Evolutionary conservation across 2,888 invertebrate species (phyloP).

Genomic region (Drosophila tripunctata): DNA sequence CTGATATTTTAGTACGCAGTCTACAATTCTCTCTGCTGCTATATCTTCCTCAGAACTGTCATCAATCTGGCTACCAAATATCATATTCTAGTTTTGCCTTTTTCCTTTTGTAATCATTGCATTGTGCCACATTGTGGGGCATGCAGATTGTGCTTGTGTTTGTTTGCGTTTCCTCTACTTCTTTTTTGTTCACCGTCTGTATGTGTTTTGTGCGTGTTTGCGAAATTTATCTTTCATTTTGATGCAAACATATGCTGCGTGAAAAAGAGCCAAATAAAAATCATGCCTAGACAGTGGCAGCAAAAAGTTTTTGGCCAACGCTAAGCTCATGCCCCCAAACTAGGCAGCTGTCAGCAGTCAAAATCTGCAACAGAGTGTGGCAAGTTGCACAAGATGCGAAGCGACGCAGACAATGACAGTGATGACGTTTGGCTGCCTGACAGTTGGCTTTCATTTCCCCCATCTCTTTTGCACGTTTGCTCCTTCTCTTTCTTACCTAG

Average conservation of each 20-base stretch:
- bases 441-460: slow-evolving; percentile 12
- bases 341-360: slow-evolving; percentile 72
- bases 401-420: slow-evolving; percentile 9
- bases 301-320: slow-evolving; percentile 38
- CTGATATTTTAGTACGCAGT: not conserved
- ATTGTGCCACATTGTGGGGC: slow-evolving; percentile 33
- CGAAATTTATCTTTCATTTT: slow-evolving; percentile 75
- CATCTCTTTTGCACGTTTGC: not conserved
- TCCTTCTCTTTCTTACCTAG: not conserved
- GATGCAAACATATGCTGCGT: slow-evolving; percentile 75
- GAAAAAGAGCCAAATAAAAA: slow-evolving; percentile 24
- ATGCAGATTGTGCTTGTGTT: slow-evolving; percentile 11
- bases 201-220: slow-evolving; percentile 56
- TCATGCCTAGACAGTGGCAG: slow-evolving; percentile 41
- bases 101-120: not conserved
- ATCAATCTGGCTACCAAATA: slow-evolving; percentile 46
- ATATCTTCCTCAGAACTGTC: slow-evolving; percentile 35
- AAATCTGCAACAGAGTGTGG: slow-evolving; percentile 44
- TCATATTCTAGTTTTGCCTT: slow-evolving; percentile 28
- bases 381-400: slow-evolving; percentile 9
- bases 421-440: slow-evolving; percentile 48
- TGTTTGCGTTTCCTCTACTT: not conserved
- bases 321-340: slow-evolving; percentile 26
- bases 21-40: not conserved
- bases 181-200: slow-evolving; percentile 7